Percentiles rank a stretch among this genome's conserved stretches.
phyloP scores from a whole-genome alignment of 2,888 invertebrate genomes.

The Clistopyga incitator region DNA sequence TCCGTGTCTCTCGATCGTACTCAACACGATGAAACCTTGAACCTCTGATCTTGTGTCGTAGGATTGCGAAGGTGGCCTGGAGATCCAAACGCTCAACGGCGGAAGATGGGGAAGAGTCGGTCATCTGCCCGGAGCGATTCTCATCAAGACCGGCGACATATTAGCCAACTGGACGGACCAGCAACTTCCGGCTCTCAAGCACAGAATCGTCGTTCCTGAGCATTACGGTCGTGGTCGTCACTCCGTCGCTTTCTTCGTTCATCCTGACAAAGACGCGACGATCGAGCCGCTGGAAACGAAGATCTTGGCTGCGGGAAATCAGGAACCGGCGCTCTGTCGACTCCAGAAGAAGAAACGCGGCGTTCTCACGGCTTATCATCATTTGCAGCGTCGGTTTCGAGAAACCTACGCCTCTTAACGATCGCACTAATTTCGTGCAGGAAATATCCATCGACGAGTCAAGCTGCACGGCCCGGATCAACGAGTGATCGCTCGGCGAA shows the following conservation, averaged over 20 bases:
- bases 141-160: constrained; percentile 91
- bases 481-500: constrained; percentile 11
- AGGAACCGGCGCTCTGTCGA: constrained; percentile 82
- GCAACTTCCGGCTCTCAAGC: constrained; percentile 89
- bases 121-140: constrained; percentile 90
- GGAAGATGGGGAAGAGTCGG: constrained; percentile 91
- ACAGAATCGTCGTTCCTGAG: constrained; percentile 90
- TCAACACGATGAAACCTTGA: constrained; percentile 18
- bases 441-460: constrained; percentile 26
- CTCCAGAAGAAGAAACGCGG: constrained; percentile 85
- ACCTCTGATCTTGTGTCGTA: constrained; percentile 78
- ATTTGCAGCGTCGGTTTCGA: constrained; percentile 89
- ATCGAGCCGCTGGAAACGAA: constrained; percentile 85
- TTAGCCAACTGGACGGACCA: constrained; percentile 91
- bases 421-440: constrained; percentile 39
- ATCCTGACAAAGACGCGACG: constrained; percentile 87
- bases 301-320: constrained; percentile 75
- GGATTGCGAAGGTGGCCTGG: constrained; percentile 91
- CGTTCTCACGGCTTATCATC: constrained; percentile 89
- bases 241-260: constrained; percentile 91
- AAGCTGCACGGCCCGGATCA: constrained; percentile 6
- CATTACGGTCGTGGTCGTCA: constrained; percentile 89
- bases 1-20: neutral
- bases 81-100: constrained; percentile 88
- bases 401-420: constrained; percentile 88